Base-by-base conservation (phyloP, 2,797 vertebrate genomes). In the Pygocentrus nattereri region DNA sequence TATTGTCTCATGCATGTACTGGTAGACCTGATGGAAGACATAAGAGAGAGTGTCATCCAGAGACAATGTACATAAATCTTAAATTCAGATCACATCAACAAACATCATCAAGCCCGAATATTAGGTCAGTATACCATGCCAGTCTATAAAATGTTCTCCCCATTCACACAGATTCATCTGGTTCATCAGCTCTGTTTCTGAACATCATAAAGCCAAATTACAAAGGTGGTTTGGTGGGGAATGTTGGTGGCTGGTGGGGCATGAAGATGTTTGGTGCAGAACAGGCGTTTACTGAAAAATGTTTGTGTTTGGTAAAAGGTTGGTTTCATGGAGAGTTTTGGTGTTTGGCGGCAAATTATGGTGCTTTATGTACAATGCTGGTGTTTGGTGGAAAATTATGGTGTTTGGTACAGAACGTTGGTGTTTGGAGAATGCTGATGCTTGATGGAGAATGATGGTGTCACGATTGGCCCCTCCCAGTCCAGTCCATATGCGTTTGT, bases 1-100 rank as follows among this genome's bases (percentile, higher is more conserved):
- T 88, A 99, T 99, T 73, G 98, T 99, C 96, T 99, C 98, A 86
- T 99, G 98, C 98, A 99, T 99, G 88, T 99, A 99, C 90, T 99
- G 98, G 93, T 99, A 99, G 71, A 99, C 98, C 98, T 99, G 93
- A 90, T 19, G 88, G 67, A 81, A 84, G 12, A 84, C 62, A 27
- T 31, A 25, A 76, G 58, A 52, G 61, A 62, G 61, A 31, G 16
- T 3, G 12, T 13, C 1, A 5, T 21, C 21, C 3, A 65, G 58
- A 56, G 19, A n/a, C n/a, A n/a, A 3, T 80, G 34, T n/a, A 54
- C 15, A 61, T 50, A 16, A 15, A 18, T 44, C 12, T 34, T 3
- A 31, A 59, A 61, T n/a, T 18, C 6, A 68, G 50, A 31, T 34
- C 1, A 13, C 13, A 16, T 25, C n/a, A 34, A 49, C 27, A 56